Evolutionary conservation across 2,113 vertebrate species (phyloP).

Genomic region (Oenanthe melanoleuca): DNA sequence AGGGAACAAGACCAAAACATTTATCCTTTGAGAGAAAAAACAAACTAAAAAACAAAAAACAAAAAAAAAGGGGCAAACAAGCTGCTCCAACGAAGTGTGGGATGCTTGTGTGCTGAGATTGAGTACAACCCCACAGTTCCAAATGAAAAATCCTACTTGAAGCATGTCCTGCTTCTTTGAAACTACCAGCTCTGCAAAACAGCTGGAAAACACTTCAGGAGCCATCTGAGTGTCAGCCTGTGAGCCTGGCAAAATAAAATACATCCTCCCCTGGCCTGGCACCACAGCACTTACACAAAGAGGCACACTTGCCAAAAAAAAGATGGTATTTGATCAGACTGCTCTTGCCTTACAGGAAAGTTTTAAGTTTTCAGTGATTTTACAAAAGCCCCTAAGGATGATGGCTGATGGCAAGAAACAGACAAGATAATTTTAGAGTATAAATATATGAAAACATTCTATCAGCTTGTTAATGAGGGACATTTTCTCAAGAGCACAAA

Average conservation of each 20-base stretch:
- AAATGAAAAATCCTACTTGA: background rate
- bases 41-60: too few relatives aligned
- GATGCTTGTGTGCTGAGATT: background rate
- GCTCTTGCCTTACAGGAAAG: background rate
- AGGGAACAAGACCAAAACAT: background rate
- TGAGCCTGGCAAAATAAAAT: background rate
- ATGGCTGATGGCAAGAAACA: background rate
- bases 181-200: background rate
- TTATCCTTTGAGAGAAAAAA: background rate
- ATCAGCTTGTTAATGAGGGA: background rate
- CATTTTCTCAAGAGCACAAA: background rate
- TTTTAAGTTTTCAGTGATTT: background rate
- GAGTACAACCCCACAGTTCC: background rate
- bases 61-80: background rate
- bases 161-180: background rate
- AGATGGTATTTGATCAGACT: background rate
- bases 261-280: background rate
- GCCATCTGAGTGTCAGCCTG: background rate
- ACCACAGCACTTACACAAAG: background rate
- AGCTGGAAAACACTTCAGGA: background rate
- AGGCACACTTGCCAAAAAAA: background rate
- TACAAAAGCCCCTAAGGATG: background rate
- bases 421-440: background rate
- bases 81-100: background rate
- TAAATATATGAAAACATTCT: background rate